Percentiles rank a stretch among this genome's conserved stretches.
phyloP scores from a whole-genome alignment of 2,797 vertebrate species.

The Ceryle rudis region DNA sequence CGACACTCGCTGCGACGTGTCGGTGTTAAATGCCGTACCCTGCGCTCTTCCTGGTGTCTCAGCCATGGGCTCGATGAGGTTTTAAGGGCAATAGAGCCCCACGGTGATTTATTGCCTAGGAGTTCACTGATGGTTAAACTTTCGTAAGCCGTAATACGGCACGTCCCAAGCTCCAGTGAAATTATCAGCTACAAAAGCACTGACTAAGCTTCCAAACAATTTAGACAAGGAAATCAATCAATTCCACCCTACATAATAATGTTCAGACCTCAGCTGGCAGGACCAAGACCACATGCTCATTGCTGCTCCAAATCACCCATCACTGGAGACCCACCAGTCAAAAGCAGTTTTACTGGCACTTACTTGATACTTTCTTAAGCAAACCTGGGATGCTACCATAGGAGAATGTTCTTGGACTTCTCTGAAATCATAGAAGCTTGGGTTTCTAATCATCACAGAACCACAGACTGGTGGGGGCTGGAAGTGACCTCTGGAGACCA shows the following conservation, averaged over 20 bases:
- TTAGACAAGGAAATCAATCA: slow-evolving; percentile 14
- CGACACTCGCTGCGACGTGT: accelerated
- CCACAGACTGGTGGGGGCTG: neutral
- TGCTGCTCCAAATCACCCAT: neutral
- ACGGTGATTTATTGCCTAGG: neutral
- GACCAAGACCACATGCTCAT: neutral
- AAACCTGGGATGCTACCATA: accelerated
- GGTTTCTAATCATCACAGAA: neutral
- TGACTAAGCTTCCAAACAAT: slow-evolving; percentile 11
- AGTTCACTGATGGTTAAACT: neutral
- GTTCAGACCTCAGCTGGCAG: neutral
- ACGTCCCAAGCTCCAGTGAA: neutral
- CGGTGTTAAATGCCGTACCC: accelerated
- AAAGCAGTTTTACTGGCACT: neutral
- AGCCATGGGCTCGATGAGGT: accelerated
- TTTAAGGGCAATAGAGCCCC: neutral
- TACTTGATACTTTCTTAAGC: neutral
- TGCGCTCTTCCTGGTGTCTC: neutral
- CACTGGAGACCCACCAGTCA: neutral
- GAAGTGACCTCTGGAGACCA: too few relatives aligned
- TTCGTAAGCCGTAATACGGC: neutral
- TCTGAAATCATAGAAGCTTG: neutral
- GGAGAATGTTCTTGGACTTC: neutral
- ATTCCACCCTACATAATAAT: neutral
- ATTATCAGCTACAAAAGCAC: neutral